phyloP scores from a whole-genome alignment of 2,113 vertebrate species.

The Python bivittatus region DNA sequence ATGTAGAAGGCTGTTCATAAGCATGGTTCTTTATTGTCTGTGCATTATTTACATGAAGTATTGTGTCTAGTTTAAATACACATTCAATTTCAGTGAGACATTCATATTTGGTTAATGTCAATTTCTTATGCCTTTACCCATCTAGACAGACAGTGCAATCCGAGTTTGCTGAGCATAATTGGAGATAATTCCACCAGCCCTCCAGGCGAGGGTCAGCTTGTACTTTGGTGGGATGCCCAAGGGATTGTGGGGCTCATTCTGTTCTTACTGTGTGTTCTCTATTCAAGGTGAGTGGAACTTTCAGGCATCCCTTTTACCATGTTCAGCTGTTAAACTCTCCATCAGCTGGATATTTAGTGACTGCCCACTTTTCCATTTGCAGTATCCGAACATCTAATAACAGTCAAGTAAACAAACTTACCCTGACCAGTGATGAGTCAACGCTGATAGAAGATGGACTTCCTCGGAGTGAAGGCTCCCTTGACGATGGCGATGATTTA shows the following conservation, averaged over 20 bases:
- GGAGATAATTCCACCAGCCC: constrained; percentile 86
- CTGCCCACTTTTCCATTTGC: not conserved
- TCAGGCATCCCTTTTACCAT: not conserved
- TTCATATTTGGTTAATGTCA: not conserved
- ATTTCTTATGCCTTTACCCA: constrained; percentile 24
- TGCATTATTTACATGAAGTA: not conserved
- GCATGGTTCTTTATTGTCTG: not conserved
- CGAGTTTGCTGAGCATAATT: constrained; percentile 93
- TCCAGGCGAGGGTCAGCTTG: constrained; percentile 80
- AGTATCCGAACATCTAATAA: constrained; percentile 96
- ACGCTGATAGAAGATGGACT: constrained; percentile 93
- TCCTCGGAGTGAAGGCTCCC: constrained; percentile 76
- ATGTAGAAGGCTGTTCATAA: not conserved
- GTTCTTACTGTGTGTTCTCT: constrained; percentile 95
- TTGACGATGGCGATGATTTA: constrained; percentile 78
- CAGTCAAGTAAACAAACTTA: constrained; percentile 94
- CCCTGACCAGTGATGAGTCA: constrained; percentile 92
- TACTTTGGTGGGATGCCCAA: constrained; percentile 99
- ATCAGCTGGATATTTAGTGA: not conserved
- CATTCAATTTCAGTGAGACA: not conserved
- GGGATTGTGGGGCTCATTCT: constrained; percentile 94
- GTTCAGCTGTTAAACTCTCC: not conserved
- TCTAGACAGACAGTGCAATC: constrained; percentile 92
- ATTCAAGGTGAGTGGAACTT: constrained; percentile 86
- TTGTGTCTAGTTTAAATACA: not conserved